A percentile compares a stretch with the other conserved stretches of the same genome.
Conservation (phyloP, 1,140 invertebrate genomes). For the Archivesica marissinica region DNA sequence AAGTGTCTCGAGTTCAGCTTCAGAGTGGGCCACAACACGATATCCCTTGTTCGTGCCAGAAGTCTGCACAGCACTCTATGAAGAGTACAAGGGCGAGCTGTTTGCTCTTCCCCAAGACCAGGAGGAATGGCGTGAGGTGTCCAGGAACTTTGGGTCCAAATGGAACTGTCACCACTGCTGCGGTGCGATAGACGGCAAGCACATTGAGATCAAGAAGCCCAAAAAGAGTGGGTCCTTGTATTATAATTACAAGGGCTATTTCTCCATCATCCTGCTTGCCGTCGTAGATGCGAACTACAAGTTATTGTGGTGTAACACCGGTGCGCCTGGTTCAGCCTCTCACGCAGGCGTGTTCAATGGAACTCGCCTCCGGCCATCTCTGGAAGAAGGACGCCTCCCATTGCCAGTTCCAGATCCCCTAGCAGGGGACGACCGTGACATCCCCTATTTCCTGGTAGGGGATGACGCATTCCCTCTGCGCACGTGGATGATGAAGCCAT, state of each 20-base stretch:
- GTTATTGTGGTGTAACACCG: constrained; percentile 41
- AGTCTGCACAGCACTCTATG: too few species aligned
- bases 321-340: constrained; percentile 47
- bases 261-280: neutral
- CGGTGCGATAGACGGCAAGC: neutral
- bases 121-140: too few species aligned
- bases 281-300: constrained; percentile 55
- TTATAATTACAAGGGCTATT: too few species aligned
- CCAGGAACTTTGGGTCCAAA: too few species aligned
- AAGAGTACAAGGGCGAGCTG: too few species aligned
- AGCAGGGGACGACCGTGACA: constrained; percentile 6
- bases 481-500: constrained; percentile 71
- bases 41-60: too few species aligned
- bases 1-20: constrained; percentile 43
- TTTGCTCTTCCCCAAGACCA: too few species aligned
- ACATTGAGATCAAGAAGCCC: neutral
- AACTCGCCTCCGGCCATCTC: constrained; percentile 41
- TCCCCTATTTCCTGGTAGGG: constrained; percentile 67
- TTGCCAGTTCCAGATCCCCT: constrained; percentile 63
- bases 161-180: too few species aligned
- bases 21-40: constrained; percentile 56
- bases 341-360: constrained; percentile 57
- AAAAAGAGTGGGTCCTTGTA: neutral
- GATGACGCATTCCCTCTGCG: constrained; percentile 74
- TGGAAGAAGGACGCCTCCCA: constrained; percentile 62